phyloP scores from a whole-genome alignment of 2,113 vertebrate genomes.

The Ctenodactylus gundi region DNA sequence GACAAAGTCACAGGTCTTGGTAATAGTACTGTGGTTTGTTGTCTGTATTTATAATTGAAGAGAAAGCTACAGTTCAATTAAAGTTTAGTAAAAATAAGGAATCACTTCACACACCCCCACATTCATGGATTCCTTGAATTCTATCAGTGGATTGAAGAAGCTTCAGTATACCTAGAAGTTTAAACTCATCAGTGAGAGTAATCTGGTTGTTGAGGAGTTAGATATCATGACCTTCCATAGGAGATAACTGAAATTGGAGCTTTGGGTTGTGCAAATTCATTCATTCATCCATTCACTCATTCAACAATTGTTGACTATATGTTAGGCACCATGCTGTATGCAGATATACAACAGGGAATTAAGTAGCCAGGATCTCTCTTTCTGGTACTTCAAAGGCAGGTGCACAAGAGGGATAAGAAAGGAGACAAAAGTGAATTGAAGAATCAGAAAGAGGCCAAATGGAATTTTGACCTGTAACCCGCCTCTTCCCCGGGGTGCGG shows the following conservation, averaged over 20 bases:
- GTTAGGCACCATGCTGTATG: background rate
- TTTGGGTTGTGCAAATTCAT: background rate
- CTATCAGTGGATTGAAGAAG: background rate
- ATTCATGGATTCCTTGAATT: constrained; percentile 6
- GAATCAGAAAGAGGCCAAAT: background rate
- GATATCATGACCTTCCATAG: background rate
- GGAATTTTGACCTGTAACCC: background rate
- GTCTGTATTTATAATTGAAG: background rate
- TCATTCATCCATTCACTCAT: background rate
- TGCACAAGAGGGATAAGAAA: background rate
- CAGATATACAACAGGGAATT: background rate
- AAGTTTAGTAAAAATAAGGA: constrained; percentile 14
- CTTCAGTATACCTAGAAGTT: background rate
- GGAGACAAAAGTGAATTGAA: background rate
- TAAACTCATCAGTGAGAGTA: background rate
- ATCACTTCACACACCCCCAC: background rate
- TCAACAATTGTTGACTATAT: background rate
- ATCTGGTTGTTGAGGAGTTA: background rate
- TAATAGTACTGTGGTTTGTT: constrained; percentile 23
- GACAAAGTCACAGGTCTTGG: background rate
- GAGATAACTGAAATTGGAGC: background rate
- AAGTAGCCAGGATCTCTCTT: background rate
- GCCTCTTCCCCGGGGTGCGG: no score
- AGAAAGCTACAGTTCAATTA: background rate
- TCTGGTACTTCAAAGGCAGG: background rate